Evolutionary conservation across 2,797 vertebrate genomes (phyloP), one percentile per base, ranked within the genome.

Genomic region (Myripristis murdjan): DNA sequence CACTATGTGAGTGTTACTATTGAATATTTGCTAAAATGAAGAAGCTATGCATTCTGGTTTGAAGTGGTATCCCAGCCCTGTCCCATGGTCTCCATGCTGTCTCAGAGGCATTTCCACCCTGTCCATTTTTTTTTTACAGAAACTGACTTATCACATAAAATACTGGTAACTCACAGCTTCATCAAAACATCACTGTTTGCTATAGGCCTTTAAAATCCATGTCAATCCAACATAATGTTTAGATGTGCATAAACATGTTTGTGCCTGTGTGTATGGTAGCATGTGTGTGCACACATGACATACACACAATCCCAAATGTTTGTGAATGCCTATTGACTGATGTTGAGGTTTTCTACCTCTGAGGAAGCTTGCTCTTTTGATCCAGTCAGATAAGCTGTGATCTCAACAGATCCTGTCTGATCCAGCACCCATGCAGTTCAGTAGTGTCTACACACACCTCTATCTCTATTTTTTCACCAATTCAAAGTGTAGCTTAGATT

Each of bases 331-430:
- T 7, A 8, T 60, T 35, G 31, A 54, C 53, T 67, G 59, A 23
- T 62, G 58, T 77, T 58, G 46, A 18, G 71, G 31, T 31, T 68
- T 52, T 26, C 18, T 14, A 66, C 75, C 65, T 67, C 71, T 52
- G 37, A 43, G 53, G 62, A 60, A 60, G 66, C 73, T 59, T 48
- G 63, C 47, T 70, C 57, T 53, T 72, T 82, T 87, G 69, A 88
- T 91, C 73, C 76, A 53, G 58, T n/a, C 60, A 77, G 89, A 91
- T 92, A 87, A 90, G 77, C 80, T 62, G 24, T 83, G 81, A 89
- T 88, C 82, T 87, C 33, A 64, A 77, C 57, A 78, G 87, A 88
- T 89, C 73, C 59, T 12, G 65, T 82, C 51, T 86, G 84, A 90
- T 83, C 70, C 57, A 43, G 22, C 55, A 15, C 55, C 33, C 57